These are phyloP conservation scores for Cyanistes caeruleus DNA, from an alignment of 2,113 vertebrate species.

Conservation along the genomic window DNA sequence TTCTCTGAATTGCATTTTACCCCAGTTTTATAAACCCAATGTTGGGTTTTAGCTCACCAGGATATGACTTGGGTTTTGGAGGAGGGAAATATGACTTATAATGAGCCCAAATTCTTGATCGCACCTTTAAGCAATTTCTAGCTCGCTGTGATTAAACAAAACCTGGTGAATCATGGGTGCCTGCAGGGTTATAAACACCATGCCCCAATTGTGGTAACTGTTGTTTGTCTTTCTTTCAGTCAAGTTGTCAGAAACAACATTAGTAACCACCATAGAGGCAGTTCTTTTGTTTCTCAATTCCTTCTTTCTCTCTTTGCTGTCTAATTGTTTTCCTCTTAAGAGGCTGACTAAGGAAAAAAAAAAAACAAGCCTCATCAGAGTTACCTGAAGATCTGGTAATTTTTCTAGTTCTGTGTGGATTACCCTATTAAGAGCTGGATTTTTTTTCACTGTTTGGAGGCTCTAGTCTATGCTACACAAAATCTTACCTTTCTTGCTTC, in stretches of 20 bases:
- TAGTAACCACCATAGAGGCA: slow-evolving; percentile 28
- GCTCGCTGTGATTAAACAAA: slow-evolving; percentile 39
- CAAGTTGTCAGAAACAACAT: slow-evolving; percentile 59
- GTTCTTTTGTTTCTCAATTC: slow-evolving; percentile 56
- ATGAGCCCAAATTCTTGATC: slow-evolving; percentile 41
- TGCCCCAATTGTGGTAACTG: slow-evolving; percentile 57
- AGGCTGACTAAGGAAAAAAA: not conserved
- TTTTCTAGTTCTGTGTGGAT: not conserved
- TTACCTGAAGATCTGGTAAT: not conserved
- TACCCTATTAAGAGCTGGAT: not conserved
- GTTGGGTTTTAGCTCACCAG: not conserved
- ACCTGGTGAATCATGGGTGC: slow-evolving; percentile 55
- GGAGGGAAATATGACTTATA: not conserved
- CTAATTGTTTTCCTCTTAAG: slow-evolving; percentile 36
- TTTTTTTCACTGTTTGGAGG: slow-evolving; percentile 4
- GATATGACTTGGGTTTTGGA: not conserved
- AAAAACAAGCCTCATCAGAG: not conserved
- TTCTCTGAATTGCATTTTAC: not conserved
- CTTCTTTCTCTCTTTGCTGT: slow-evolving; percentile 20
- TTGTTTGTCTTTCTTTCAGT: slow-evolving; percentile 52
- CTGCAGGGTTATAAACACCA: slow-evolving; percentile 59
- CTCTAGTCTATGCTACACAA: not conserved
- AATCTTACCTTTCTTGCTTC: not conserved
- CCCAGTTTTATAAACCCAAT: not conserved
- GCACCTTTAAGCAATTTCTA: slow-evolving; percentile 53